Conservation (phyloP, 2,113 vertebrate genomes). For the Suricata suricatta region DNA sequence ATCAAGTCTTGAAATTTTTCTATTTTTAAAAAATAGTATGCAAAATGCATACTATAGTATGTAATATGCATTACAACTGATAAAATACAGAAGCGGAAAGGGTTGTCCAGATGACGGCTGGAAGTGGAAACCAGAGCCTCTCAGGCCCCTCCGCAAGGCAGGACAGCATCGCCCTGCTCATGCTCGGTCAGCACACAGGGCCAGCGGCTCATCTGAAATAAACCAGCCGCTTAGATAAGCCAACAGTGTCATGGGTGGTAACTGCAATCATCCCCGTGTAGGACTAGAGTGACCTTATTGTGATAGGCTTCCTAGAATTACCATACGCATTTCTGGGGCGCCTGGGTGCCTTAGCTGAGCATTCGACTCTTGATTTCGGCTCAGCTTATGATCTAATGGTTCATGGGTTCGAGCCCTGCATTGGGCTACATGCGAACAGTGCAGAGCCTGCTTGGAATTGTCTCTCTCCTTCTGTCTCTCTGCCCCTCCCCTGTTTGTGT, state of each 20-base stretch:
- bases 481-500: too few relatives aligned
- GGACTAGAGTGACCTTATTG: not conserved
- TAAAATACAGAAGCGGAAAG: not conserved
- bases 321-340: not conserved
- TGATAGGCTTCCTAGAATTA: not conserved
- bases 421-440: too few relatives aligned
- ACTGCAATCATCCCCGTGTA: rapidly evolving
- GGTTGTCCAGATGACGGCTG: not conserved
- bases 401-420: too few relatives aligned
- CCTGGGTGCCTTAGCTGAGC: too few relatives aligned
- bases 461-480: too few relatives aligned
- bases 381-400: too few relatives aligned
- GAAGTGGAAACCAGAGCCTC: not conserved
- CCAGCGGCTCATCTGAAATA: not conserved
- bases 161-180: not conserved
- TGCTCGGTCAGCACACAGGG: not conserved
- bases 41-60: too few relatives aligned
- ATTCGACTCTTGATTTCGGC: too few relatives aligned
- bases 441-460: too few relatives aligned
- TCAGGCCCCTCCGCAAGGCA: not conserved
- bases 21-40: not conserved
- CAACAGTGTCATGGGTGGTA: not conserved
- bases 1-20: not conserved
- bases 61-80: not conserved
- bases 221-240: not conserved